Conservation (phyloP, 2,113 vertebrate genomes). For the Lepus europaeus region DNA sequence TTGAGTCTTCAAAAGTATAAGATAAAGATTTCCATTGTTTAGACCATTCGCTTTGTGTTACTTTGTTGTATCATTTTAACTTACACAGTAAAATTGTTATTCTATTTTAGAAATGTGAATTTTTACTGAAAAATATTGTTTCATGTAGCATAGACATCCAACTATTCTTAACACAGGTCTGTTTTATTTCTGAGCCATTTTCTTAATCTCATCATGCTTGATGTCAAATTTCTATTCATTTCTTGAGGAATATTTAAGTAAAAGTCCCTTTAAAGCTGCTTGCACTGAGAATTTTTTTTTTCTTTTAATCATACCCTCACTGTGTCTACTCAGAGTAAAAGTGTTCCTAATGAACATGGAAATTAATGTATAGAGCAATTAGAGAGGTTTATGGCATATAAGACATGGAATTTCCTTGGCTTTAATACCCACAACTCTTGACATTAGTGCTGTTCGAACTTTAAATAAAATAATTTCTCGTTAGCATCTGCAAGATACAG, state of each 20-base stretch:
- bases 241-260: conserved; percentile 19
- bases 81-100: neutral
- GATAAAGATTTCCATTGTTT: neutral
- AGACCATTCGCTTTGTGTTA: neutral
- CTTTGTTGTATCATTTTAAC: neutral
- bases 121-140: conserved; percentile 5
- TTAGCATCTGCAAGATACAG: neutral
- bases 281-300: neutral
- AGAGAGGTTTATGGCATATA: neutral
- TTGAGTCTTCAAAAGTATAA: neutral
- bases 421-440: conserved; percentile 16
- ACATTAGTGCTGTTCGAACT: conserved; percentile 19
- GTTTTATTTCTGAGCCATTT: neutral
- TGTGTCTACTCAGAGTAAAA: neutral
- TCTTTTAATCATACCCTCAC: conserved; percentile 13
- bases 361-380: neutral
- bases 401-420: neutral
- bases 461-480: conserved; percentile 11
- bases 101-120: neutral
- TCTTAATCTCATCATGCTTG: conserved; percentile 10
- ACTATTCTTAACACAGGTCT: neutral
- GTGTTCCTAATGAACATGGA: neutral
- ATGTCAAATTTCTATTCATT: neutral
- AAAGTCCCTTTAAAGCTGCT: neutral
- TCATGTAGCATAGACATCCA: neutral